phyloP scores from a whole-genome alignment of 2,113 vertebrate species.

The Cettia cetti region DNA sequence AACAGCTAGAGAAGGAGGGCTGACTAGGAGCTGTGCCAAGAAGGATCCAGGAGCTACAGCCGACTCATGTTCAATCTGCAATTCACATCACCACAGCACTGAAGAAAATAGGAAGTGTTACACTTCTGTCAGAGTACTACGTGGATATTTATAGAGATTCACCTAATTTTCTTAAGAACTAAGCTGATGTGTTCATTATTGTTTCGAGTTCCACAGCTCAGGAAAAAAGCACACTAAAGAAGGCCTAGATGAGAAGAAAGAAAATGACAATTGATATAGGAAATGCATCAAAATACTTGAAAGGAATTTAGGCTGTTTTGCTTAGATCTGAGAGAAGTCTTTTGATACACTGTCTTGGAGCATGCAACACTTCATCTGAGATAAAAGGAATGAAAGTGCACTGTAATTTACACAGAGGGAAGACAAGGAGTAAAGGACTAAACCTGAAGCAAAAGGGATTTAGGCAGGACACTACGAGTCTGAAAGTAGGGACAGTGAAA shows the following conservation, averaged over 20 bases:
- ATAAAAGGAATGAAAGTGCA: not conserved
- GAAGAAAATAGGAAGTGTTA: not conserved
- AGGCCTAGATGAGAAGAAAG: not conserved
- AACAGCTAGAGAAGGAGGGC: not conserved
- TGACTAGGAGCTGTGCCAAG: not conserved
- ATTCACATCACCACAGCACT: not conserved
- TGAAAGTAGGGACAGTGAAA: not conserved
- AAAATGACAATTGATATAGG: not conserved
- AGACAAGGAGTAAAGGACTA: not conserved
- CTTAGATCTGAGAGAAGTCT: not conserved
- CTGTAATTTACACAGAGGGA: not conserved
- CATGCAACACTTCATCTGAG: not conserved
- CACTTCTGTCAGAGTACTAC: not conserved
- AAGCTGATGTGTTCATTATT: not conserved
- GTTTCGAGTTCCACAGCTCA: not conserved
- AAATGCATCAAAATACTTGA: not conserved
- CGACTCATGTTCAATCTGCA: not conserved
- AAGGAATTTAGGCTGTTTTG: not conserved
- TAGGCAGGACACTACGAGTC: not conserved
- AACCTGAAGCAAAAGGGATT: not conserved
- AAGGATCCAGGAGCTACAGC: not conserved
- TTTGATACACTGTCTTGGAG: accelerated
- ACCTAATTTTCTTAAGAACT: not conserved
- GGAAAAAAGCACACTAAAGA: not conserved
- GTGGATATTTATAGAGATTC: not conserved